Evolutionary conservation across 2,797 vertebrate genomes (phyloP).

Genomic region (Galago senegalensis): DNA sequence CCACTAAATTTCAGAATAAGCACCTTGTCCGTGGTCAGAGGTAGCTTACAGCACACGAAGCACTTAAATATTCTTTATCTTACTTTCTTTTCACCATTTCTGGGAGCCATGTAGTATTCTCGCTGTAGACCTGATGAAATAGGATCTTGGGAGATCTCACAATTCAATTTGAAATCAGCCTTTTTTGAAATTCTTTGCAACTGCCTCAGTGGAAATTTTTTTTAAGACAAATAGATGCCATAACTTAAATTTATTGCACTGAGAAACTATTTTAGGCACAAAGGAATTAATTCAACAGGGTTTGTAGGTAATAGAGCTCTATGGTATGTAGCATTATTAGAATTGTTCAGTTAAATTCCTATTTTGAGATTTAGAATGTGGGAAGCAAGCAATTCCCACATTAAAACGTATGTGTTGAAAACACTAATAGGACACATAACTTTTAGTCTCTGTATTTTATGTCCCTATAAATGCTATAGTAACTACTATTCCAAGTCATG

Average conservation of each 20-base stretch:
- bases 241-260: slow-evolving; percentile 10
- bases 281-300: slow-evolving; percentile 35
- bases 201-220: not conserved
- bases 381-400: not conserved
- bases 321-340: not conserved
- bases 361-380: not conserved
- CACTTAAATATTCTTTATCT: not conserved
- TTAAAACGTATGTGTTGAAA: not conserved
- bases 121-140: not conserved
- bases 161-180: not conserved
- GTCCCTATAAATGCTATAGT: not conserved
- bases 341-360: not conserved
- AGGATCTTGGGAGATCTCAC: not conserved
- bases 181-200: not conserved
- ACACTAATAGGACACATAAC: not conserved
- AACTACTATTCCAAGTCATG: not conserved
- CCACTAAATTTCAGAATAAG: slow-evolving; percentile 17
- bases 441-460: not conserved
- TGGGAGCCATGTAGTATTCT: not conserved
- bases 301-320: not conserved
- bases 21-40: not conserved
- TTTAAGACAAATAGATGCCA: not conserved
- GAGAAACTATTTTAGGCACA: not conserved
- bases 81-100: not conserved
- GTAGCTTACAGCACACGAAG: not conserved